These are phyloP conservation scores for Drymodes brunneopygia DNA, from an alignment of 2,113 vertebrate genomes.

Conservation along the genomic window DNA sequence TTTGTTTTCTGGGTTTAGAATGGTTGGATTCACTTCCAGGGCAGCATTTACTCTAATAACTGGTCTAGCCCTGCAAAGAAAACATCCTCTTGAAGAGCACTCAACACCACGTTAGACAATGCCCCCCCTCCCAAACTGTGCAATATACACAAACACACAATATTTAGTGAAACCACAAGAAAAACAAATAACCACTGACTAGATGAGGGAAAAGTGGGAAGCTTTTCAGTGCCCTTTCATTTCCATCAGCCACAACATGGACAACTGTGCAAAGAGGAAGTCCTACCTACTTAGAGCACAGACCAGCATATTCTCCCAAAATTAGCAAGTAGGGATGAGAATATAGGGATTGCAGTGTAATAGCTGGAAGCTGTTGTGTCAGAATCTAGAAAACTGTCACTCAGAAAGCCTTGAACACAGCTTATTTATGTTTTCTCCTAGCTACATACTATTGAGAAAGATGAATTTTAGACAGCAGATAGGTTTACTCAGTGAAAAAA, in stretches of 20 bases:
- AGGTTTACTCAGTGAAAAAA: neutral
- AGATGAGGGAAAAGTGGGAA: neutral
- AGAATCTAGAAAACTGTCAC: neutral
- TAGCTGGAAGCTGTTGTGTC: neutral
- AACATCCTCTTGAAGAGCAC: neutral
- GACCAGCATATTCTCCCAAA: neutral
- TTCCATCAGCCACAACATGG: neutral
- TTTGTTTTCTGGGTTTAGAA: constrained; percentile 92
- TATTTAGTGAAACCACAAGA: neutral
- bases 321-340: neutral
- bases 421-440: neutral
- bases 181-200: neutral
- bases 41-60: constrained; percentile 90
- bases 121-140: neutral
- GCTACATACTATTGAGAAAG: neutral
- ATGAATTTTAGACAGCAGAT: neutral
- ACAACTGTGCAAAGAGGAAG: neutral
- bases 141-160: neutral
- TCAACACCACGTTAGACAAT: neutral
- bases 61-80: constrained; percentile 83
- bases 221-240: neutral
- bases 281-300: neutral
- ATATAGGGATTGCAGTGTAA: neutral
- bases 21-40: constrained; percentile 87
- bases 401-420: neutral